Percentiles rank a stretch among this genome's conserved stretches.
phyloP scores from a whole-genome alignment of 1,140 invertebrate genomes.

The Solen grandis region DNA sequence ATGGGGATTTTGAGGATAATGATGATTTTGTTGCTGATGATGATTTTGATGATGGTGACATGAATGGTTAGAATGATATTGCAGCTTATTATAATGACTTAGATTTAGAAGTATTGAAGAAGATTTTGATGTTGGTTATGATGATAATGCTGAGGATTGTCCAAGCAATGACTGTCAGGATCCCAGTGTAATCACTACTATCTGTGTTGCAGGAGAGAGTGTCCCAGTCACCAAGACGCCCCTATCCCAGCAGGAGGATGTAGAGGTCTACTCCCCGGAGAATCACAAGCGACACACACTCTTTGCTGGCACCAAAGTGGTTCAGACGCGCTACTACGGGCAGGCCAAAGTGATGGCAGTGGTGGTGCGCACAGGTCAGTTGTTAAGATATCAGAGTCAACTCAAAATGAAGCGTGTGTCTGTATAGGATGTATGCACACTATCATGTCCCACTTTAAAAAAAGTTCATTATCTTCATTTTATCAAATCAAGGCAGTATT shows the following conservation, averaged over 20 bases:
- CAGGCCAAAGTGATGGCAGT: conserved; percentile 86
- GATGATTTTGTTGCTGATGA: no score
- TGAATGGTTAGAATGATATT: not conserved
- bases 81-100: not conserved
- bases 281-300: conserved; percentile 94
- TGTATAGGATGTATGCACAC: no score
- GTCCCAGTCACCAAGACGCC: conserved; percentile 96
- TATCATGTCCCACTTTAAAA: no score
- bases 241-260: conserved; percentile 84
- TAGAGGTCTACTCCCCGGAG: conserved; percentile 80
- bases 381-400: no score
- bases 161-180: no score
- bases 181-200: no score
- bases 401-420: not conserved
- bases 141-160: no score
- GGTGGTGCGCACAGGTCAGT: conserved; percentile 87
- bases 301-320: conserved; percentile 96
- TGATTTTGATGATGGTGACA: not conserved
- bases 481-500: not conserved
- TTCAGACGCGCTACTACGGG: conserved; percentile 96
- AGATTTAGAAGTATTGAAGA: no score
- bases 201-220: conserved; percentile 89
- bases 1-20: no score
- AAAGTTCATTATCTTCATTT: not conserved
- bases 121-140: no score